These are phyloP conservation scores for Turritopsis rubra DNA, from an alignment of 30 jellyfish, hydroid and myxozoan genomes.

Conservation along the genomic window DNA sequence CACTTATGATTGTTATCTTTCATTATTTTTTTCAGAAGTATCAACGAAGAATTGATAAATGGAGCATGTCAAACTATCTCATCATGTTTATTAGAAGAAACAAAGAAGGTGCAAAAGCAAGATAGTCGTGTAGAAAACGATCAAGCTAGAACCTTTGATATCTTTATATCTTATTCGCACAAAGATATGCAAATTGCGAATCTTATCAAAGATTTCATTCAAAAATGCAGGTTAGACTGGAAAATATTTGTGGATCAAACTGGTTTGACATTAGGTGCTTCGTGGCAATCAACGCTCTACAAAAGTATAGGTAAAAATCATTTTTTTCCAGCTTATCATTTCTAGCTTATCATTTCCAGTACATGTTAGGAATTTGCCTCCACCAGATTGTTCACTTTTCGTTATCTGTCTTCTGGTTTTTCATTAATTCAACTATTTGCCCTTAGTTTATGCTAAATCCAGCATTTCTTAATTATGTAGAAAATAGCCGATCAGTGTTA, in stretches of 20 bases:
- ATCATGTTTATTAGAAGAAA: background rate
- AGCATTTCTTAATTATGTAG: constrained; percentile 22
- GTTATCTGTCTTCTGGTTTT: background rate
- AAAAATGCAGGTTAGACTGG: constrained; percentile 54
- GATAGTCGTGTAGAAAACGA: background rate
- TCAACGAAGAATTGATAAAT: constrained; percentile 1
- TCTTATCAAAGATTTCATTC: constrained; percentile 25
- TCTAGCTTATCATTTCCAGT: too few relatives aligned
- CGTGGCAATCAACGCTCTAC: constrained; percentile 80
- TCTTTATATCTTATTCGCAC: constrained; percentile 78
- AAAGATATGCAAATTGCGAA: constrained; percentile 48
- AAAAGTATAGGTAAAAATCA: constrained; percentile 64
- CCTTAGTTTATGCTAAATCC: background rate
- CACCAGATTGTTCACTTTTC: background rate
- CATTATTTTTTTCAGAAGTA: background rate
- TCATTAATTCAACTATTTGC: too few relatives aligned
- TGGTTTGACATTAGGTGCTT: constrained; percentile 68
- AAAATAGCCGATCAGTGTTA: constrained; percentile 45
- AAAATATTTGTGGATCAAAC: constrained; percentile 61
- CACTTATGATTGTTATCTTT: background rate
- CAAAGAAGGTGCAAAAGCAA: background rate
- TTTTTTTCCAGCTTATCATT: too few relatives aligned
- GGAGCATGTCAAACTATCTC: background rate
- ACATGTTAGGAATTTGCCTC: too few relatives aligned
- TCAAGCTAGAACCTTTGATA: constrained; percentile 36